Evolutionary conservation across 2,888 invertebrate species (phyloP).

Genomic region (Scaptomyza reducta): DNA sequence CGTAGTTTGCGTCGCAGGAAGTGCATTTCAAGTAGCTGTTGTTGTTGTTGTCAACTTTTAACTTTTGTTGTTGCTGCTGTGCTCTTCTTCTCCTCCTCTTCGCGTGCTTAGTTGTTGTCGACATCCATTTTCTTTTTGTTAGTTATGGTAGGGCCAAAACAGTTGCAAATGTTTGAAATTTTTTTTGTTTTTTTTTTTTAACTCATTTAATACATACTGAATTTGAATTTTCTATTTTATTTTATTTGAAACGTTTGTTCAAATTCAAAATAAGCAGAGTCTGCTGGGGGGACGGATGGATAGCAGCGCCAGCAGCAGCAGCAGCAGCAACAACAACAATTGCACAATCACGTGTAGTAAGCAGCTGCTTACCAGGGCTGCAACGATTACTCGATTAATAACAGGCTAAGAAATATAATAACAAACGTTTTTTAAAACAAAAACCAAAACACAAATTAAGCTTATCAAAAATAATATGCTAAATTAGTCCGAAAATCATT

Average conservation of each 20-base stretch:
- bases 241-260: neutral
- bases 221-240: slow-evolving; percentile 3
- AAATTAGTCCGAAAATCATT: neutral
- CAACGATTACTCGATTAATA: slow-evolving; percentile 11
- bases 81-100: neutral
- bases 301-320: slow-evolving; percentile 28
- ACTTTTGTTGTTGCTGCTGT: too few relatives aligned
- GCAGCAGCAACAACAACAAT: slow-evolving; percentile 37
- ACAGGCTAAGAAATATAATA: neutral
- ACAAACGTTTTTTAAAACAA: neutral
- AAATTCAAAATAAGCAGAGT: slow-evolving; percentile 40
- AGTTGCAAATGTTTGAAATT: slow-evolving; percentile 10
- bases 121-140: slow-evolving; percentile 23
- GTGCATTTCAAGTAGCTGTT: slow-evolving; percentile 41
- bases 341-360: slow-evolving; percentile 59
- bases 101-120: slow-evolving; percentile 7
- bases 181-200: slow-evolving; percentile 34
- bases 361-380: slow-evolving; percentile 58
- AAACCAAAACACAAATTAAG: too few relatives aligned
- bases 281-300: neutral
- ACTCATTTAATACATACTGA: slow-evolving; percentile 33
- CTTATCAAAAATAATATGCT: neutral
- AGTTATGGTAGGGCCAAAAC: slow-evolving; percentile 1
- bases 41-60: neutral
- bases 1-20: slow-evolving; percentile 48